Evolutionary conservation across 2,113 vertebrate genomes (phyloP), one percentile per base, ranked within the genome.

Genomic region (Kryptolebias marmoratus): DNA sequence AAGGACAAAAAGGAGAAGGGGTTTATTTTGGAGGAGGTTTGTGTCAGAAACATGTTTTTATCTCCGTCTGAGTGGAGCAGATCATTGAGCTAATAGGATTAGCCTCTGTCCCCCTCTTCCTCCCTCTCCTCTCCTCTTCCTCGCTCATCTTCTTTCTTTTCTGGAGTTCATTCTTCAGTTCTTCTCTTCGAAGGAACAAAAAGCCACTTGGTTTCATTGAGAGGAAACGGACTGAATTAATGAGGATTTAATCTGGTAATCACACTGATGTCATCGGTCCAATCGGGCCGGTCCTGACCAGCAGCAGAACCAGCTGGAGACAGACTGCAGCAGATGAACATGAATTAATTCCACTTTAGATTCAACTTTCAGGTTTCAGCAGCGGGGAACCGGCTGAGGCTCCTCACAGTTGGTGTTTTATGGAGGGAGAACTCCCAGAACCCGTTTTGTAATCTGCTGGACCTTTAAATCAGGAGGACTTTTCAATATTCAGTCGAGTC

Each of bases 1-100:
- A 5, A 36, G 50, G 31, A 16, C 4, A 30, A n/a, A 31, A n/a
- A 18, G 61, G 39, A 28, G 49, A 14, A 5, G 12, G 36, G 22
- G 31, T 73, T n/a, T 15, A 70, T 15, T 53, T n/a, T 42, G 11
- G 53, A 64, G 11, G 53, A 64, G 32, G 14, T 68, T 74, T 69
- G 42, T 45, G 45, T 69, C 66, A 22, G 22, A 22, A 22, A 22
- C 22, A 22, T 22, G 22, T 22, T 22, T 22, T 22, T 22, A 22
- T 22, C 65, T 65, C 30, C 67, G 72, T 71, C 65, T 68, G 32
- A 48, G 66, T 87, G 86, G 89, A 91, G 87, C 89, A 87, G 85
- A 92, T 90, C 81, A 77, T 85, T 88, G 85, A 75, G 65, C 77
- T 87, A 90, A 89, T 79, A 69, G 81, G 87, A 90, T 92, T 92